Conservation (phyloP, 2,113 vertebrate species). For the Eudorcas thomsonii region DNA sequence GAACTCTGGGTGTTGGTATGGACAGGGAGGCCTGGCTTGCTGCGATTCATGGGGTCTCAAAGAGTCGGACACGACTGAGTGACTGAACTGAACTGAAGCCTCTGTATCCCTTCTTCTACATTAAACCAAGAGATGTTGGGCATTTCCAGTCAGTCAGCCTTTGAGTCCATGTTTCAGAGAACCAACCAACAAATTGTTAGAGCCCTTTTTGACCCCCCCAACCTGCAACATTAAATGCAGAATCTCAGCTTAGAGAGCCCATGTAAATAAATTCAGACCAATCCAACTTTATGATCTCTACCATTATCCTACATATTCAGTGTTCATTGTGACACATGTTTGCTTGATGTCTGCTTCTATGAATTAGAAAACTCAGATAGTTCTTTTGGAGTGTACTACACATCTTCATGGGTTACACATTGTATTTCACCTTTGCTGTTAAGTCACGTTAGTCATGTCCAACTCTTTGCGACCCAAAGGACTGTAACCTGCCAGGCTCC, state of each 20-base stretch:
- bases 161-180: background rate
- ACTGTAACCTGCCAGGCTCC: background rate
- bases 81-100: background rate
- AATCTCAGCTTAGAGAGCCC: background rate
- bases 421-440: background rate
- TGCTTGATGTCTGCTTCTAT: background rate
- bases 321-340: background rate
- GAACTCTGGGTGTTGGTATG: too few species aligned
- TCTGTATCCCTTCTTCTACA: background rate
- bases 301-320: background rate
- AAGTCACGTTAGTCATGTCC: background rate
- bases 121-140: background rate
- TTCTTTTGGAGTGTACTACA: background rate
- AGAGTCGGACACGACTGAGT: too few species aligned
- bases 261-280: background rate
- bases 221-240: background rate
- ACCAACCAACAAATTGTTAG: background rate
- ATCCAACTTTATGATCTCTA: background rate
- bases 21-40: too few species aligned
- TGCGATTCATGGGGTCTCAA: too few species aligned
- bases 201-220: background rate
- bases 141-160: background rate
- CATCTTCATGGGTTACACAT: background rate
- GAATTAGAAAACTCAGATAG: background rate
- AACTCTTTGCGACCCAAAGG: background rate